A percentile compares a stretch with the other conserved stretches of the same genome.
Conservation (phyloP, 2,888 invertebrate species). For the Dorcus hopei region DNA sequence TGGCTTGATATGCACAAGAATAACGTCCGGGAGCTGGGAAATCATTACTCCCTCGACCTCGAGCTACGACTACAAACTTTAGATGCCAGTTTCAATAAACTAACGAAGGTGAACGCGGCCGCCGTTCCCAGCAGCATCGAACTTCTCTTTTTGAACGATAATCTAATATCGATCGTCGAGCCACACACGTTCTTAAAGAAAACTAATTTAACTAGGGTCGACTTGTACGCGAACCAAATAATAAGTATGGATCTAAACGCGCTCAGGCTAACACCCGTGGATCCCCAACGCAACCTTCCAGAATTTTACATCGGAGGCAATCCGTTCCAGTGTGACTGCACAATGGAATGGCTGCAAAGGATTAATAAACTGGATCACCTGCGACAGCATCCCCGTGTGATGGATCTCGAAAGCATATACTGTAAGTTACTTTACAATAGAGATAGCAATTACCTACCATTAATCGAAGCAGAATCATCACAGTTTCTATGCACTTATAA, state of each 20-base stretch:
- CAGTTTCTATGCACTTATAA: constrained; percentile 91
- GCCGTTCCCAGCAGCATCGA: constrained; percentile 84
- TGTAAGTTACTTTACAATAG: constrained; percentile 84
- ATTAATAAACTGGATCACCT: constrained; percentile 82
- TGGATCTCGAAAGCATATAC: constrained; percentile 86
- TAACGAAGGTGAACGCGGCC: constrained; percentile 70
- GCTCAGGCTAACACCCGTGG: constrained; percentile 75
- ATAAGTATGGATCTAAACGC: constrained; percentile 87
- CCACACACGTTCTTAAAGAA: constrained; percentile 88
- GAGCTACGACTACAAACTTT: constrained; percentile 76
- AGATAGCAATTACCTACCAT: constrained; percentile 78
- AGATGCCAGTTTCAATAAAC: constrained; percentile 87
- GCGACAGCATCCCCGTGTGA: constrained; percentile 83
- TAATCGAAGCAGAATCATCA: constrained; percentile 81
- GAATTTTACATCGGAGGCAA: constrained; percentile 93
- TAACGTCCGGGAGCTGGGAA: constrained; percentile 73
- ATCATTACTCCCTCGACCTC: constrained; percentile 67
- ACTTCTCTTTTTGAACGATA: constrained; percentile 83
- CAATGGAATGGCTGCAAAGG: constrained; percentile 92
- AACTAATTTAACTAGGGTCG: constrained; percentile 83
- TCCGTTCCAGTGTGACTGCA: constrained; percentile 92
- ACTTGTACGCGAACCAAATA: constrained; percentile 90
- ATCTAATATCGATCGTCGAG: constrained; percentile 80
- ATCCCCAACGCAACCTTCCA: constrained; percentile 71
- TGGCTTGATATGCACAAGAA: constrained; percentile 91